Evolutionary conservation across 2,888 invertebrate genomes (phyloP), one percentile per base, ranked within the genome.

Genomic region (Acleris literana): DNA sequence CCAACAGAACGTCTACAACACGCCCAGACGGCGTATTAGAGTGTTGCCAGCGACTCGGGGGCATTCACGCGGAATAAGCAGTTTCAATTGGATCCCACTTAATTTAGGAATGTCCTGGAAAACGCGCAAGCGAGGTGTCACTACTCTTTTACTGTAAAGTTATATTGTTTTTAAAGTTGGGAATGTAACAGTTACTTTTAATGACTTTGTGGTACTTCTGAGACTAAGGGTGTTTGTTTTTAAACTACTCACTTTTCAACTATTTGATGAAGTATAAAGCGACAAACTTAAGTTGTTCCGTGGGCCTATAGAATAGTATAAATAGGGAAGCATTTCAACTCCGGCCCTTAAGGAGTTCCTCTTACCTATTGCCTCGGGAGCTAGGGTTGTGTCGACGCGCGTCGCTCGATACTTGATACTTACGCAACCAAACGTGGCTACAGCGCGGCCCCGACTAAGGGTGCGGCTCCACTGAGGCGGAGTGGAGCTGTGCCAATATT

Each of bases 111-210:
- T 18, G 58, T 59, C 64, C 64, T 54, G 17, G 25, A 2, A 16
- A 3, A 3, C 6, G 11, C 16, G 44, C 16, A 20, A 25, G 22
- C 39, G 17, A 20, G 57, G 58, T 58, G 64, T 48, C 48, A 46
- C 46, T 53, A 58, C 17, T 58, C 64, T 20, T 52, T 53, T 53
- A 54, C 46, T 48, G 22, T 54, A 64, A 64, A 54, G 16, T 54
- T 54, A 59, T 53, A 64, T 64, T 64, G 64, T 64, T 64, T 64
- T 59, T 64, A 64, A 64, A 59, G 58, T 64, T 64, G 58, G 64
- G 53, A 64, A 48, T 64, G 58, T 64, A 11, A 48, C 64, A 59
- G 52, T 64, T 58, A 64, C 48, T 64, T 64, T 59, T 59, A 59
- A 59, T 48, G 48, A 17, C 48, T 59, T 59, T 22, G 53, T 53